Conservation (phyloP, 2,888 invertebrate species). For the Drosophila sordidapex region DNA sequence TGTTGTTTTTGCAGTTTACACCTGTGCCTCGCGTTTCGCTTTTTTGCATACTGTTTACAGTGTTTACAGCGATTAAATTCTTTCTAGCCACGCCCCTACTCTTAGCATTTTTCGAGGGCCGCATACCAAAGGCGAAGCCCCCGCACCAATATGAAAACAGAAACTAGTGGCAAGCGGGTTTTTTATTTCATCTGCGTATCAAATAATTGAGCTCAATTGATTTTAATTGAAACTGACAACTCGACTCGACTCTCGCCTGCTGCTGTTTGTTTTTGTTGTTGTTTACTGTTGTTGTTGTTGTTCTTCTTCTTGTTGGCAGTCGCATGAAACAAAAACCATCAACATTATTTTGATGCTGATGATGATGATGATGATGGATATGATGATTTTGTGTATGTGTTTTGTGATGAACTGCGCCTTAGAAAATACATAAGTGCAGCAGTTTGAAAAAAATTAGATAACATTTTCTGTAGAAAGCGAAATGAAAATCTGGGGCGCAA, state of each 20-base stretch:
- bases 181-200: constrained; percentile 74
- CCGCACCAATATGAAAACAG: constrained; percentile 40
- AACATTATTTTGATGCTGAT: constrained; percentile 37
- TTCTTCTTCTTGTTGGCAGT: constrained; percentile 45
- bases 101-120: constrained; percentile 47
- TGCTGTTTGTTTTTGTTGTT: constrained; percentile 31
- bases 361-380: constrained; percentile 35
- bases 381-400: constrained; percentile 21
- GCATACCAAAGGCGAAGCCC: constrained; percentile 58
- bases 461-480: constrained; percentile 1
- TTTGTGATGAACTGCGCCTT: constrained; percentile 38
- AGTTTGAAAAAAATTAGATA: constrained; percentile 10
- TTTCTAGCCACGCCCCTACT: constrained; percentile 54
- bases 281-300: constrained; percentile 25
- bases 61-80: constrained; percentile 61
- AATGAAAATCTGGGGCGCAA: background rate
- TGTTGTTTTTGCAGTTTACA: constrained; percentile 58
- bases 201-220: constrained; percentile 81
- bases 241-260: constrained; percentile 43
- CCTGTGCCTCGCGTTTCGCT: constrained; percentile 49
- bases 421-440: constrained; percentile 14
- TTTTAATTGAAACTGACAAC: constrained; percentile 79
- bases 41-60: constrained; percentile 39
- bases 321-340: constrained; percentile 67
- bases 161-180: constrained; percentile 51